Evolutionary conservation across 2,797 vertebrate genomes (phyloP).

Genomic region (Pempheris klunzingeri): DNA sequence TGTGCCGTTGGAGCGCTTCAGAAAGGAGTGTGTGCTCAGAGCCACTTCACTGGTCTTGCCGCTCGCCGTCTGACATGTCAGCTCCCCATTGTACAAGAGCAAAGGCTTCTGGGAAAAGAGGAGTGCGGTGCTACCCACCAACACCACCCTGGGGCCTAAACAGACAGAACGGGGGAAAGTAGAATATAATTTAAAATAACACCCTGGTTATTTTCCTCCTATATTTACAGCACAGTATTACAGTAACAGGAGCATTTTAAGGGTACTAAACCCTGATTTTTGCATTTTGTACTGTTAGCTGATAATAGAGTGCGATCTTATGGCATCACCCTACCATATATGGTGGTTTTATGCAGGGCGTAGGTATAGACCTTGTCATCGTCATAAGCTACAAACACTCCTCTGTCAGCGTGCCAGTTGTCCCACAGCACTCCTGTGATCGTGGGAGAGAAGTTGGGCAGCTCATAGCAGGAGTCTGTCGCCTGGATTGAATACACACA

Average conservation of each 20-base stretch:
- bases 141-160: constrained; percentile 90
- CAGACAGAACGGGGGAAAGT: neutral
- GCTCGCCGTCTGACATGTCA: constrained; percentile 97
- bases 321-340: constrained; percentile 88
- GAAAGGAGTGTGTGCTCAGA: constrained; percentile 93
- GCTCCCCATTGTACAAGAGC: constrained; percentile 93
- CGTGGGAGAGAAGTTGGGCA: constrained; percentile 94
- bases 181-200: neutral
- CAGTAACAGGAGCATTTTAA: neutral
- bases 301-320: neutral
- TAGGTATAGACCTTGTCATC: constrained; percentile 97
- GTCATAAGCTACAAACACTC: constrained; percentile 93
- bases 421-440: constrained; percentile 97
- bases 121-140: constrained; percentile 91
- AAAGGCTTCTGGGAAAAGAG: constrained; percentile 95
- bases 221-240: neutral
- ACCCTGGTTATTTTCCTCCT: neutral
- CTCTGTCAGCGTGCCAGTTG: constrained; percentile 93
- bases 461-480: constrained; percentile 89
- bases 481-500: constrained; percentile 79
- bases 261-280: neutral
- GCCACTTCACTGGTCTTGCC: constrained; percentile 90
- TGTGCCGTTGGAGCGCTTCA: constrained; percentile 72
- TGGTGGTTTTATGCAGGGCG: constrained; percentile 92
- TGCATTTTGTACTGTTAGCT: neutral